Base-by-base conservation (phyloP, 2,888 invertebrate genomes). In the Acronicta alni region DNA sequence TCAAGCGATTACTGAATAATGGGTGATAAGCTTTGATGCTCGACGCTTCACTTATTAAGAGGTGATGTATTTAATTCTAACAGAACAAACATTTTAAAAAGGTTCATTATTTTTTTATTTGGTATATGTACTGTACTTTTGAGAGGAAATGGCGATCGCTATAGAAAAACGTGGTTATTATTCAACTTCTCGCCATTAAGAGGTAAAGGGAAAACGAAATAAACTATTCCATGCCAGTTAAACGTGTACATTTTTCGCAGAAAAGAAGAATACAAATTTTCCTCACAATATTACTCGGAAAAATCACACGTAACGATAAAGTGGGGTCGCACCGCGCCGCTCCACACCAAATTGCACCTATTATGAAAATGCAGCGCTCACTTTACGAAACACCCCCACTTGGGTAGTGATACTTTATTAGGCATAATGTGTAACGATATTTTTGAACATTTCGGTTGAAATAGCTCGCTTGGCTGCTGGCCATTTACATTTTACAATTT, bases 1-100 rank as follows among this genome's bases (percentile, higher is more conserved):
- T 67, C 58, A 32, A 38, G 55, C 65, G 68, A 80, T 75, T 74
- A 62, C 67, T 70, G 70, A 44, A 63, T 70, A 67, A 70, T 64
- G 49, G 37, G 3, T 15, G 17, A 47, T 54, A 55, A 54, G 46
- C 38, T 30, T 35, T 6, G 42, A 20, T 30, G 23, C 16, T 15
- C 15, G 14, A 38, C 26, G n/a, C 18, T 18, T 26, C 15, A 35
- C 15, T 43, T 55, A 10, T 46, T 39, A 0, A 41, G 15, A 8
- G 16, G 20, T 10, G 23, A 3, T 30, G 5, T 32, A 6, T 14
- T 30, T 10, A 10, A 30, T 1, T 10, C 10, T 10, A 10, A 9
- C 3, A 10, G 9, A 9, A 7, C 7, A 7, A 23, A 7, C 23
- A 7, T 4, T 5, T 4, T 20, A 20, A 20, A 20, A 5, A 4